A percentile compares a stretch with the other conserved stretches of the same genome.
Evolutionary conservation across 2,888 invertebrate species (phyloP).

Genomic region (Melikaiella ostensackeni): DNA sequence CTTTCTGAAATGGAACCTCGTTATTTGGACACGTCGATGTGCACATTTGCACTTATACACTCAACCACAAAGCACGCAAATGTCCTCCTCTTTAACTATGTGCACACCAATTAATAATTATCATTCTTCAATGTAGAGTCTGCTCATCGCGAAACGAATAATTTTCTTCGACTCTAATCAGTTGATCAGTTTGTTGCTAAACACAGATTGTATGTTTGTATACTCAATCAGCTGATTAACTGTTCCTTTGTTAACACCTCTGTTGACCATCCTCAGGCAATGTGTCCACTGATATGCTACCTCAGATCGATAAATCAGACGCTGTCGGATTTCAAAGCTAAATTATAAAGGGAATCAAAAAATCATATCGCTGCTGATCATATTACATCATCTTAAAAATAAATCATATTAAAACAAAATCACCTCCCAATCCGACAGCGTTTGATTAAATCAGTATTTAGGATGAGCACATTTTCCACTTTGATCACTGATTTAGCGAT

Average conservation of each 20-base stretch:
- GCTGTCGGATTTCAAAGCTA: neutral
- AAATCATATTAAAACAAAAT: neutral
- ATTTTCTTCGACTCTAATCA: conserved; percentile 20
- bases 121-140: conserved; percentile 40
- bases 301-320: neutral
- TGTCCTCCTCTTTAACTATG: conserved; percentile 36
- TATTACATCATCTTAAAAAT: neutral
- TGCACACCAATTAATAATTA: conserved; percentile 41
- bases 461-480: neutral
- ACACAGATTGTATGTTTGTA: neutral
- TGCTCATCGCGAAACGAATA: conserved; percentile 42
- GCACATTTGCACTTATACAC: no score
- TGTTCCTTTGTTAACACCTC: conserved; percentile 16
- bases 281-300: conserved; percentile 10
- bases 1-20: no score
- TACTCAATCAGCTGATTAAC: conserved; percentile 27
- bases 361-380: neutral
- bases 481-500: conserved; percentile 1
- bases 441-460: neutral
- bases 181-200: conserved; percentile 3
- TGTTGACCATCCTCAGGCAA: conserved; percentile 15
- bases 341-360: neutral
- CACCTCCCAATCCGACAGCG: neutral
- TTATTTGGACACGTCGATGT: no score
- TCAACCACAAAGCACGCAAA: conserved; percentile 15